Conservation (phyloP, 2,113 vertebrate species). For the Limnothrissa miodon region DNA sequence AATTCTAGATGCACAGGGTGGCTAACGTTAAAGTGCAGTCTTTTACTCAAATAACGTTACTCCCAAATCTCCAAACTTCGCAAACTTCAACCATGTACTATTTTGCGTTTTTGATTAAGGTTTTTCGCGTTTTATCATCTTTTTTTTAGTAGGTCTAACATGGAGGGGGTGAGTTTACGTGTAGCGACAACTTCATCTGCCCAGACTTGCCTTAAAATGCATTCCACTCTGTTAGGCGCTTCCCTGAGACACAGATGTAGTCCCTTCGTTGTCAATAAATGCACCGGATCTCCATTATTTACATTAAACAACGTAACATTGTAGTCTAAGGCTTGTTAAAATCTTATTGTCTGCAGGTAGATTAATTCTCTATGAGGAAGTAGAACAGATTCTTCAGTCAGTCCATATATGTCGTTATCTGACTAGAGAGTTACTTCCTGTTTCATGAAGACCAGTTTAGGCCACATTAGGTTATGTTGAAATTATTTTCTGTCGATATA, state of each 20-base stretch:
- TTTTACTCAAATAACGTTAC: background rate
- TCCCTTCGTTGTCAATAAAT: background rate
- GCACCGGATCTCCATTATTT: background rate
- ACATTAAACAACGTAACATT: background rate
- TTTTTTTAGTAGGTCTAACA: too few species aligned
- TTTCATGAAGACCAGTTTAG: constrained; percentile 19
- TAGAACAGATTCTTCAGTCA: constrained; percentile 37
- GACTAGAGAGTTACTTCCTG: constrained; percentile 30
- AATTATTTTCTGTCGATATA: too few species aligned
- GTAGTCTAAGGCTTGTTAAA: background rate
- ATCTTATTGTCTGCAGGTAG: background rate
- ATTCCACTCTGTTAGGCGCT: constrained; percentile 55
- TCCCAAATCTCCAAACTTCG: background rate
- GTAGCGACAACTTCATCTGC: constrained; percentile 26
- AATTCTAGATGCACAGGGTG: background rate
- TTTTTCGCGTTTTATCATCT: too few species aligned
- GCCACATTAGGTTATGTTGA: background rate
- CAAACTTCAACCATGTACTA: background rate
- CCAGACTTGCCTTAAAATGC: constrained; percentile 60
- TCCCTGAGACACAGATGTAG: background rate
- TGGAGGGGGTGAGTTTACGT: too few species aligned
- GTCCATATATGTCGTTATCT: constrained; percentile 46
- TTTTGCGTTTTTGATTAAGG: background rate
- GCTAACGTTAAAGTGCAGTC: background rate
- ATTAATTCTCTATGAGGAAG: constrained; percentile 37